Evolutionary conservation across 92 coral and sea anemone species (phyloP), one percentile per base, ranked within the genome.

Genomic region (Isaurus tuberculatus): DNA sequence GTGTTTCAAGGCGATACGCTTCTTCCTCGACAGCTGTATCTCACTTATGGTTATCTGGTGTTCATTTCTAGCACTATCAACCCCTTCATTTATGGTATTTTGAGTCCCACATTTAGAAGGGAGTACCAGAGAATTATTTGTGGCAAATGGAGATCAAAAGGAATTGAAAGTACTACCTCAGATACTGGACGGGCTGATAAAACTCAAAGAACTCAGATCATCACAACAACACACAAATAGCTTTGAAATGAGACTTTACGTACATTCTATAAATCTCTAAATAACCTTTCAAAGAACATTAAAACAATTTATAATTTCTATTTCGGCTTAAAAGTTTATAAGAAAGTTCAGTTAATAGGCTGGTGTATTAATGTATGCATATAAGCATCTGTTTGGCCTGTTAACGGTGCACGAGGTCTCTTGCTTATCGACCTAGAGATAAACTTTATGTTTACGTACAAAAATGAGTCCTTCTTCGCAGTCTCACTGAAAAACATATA

Each of bases 41-140:
- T 74, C 5, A 31, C 66, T 43, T 74, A 74, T 20, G 80, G 80
- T 17, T 74, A 74, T 4, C 67, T 74, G 8, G 65, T 74, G 19
- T 74, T 16, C 66, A 53, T 74, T 49, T 74, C 80, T 2, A 74
- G 80, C 32, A 75, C 81, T 30, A 68, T 32, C 5, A 75, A 75
- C 32, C 81, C 81, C 15, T 75, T 75, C 32, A 75, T 75, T 31
- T 75, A 75, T 17, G 81, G 81, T 30, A 75, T 75, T 75, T 22
- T 55, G 51, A 75, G 81, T 55, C 81, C 81, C 32, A 75, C 81
- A 32, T 75, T 75, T 58, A 75, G 81, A 75, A 75, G 81, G 40
- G 69, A 75, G 20, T 75, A 75, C 40, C n/a, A 13, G 31, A 14
- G 81, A 57, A 55, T 75, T 31, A 22, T 75, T 7, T 75, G 81